phyloP scores from a whole-genome alignment of 2,888 invertebrate genomes.

The Eubasilissa splendida region DNA sequence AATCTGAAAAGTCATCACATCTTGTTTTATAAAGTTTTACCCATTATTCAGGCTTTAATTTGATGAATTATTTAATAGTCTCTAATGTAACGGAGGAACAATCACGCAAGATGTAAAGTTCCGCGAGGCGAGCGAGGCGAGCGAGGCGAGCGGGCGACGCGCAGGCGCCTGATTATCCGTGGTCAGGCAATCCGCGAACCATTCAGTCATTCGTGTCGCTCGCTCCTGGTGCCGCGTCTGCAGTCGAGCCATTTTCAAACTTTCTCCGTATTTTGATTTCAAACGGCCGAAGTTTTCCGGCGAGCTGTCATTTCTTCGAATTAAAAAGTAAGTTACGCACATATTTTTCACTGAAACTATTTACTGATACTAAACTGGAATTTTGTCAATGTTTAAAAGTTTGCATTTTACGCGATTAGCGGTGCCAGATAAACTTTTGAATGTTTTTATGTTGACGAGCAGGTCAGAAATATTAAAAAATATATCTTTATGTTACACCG shows the following conservation, averaged over 20 bases:
- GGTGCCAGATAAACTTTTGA: no score
- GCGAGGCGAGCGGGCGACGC: conserved; percentile 16
- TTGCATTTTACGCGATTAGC: no score
- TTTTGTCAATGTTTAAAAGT: no score
- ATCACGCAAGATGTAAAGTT: conserved; percentile 1
- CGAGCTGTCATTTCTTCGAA: conserved; percentile 42
- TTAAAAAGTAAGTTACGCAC: conserved; percentile 35
- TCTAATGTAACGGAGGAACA: conserved; percentile 3
- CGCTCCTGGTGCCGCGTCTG: conserved; percentile 26
- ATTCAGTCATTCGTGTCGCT: conserved; percentile 36
- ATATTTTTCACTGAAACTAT: no score
- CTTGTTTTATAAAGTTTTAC: no score
- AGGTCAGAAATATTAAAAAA: no score
- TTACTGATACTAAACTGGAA: no score
- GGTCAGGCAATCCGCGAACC: conserved; percentile 21
- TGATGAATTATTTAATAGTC: no score
- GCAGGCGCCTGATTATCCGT: conserved; percentile 21
- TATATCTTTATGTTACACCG: no score
- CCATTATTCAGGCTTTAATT: no score
- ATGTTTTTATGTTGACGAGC: no score
- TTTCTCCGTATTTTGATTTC: neutral
- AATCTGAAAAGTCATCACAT: no score
- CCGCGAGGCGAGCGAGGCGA: neutral
- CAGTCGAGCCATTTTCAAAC: neutral
- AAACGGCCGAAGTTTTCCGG: conserved; percentile 30